Evolutionary conservation across 2,113 vertebrate genomes (phyloP).

Genomic region (Aptenodytes forsteri): DNA sequence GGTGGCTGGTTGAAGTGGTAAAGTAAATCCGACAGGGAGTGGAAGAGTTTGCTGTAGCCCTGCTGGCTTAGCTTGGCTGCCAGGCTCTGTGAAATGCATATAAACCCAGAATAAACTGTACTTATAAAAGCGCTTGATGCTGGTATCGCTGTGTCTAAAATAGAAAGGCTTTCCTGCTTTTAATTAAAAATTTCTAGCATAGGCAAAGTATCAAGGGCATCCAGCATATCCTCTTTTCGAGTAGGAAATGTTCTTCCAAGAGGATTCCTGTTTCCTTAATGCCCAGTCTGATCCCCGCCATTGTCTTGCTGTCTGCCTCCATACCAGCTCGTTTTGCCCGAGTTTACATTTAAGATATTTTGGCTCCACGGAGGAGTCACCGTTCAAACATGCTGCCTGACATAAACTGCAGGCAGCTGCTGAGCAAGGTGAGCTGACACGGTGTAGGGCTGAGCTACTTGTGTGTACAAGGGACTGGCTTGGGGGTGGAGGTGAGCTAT

Average conservation of each 20-base stretch:
- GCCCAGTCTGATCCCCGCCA: background rate
- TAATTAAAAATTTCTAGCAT: background rate
- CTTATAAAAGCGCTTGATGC: background rate
- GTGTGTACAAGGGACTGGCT: background rate
- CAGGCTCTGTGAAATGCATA: background rate
- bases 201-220: background rate
- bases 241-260: background rate
- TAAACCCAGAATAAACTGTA: background rate
- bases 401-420: background rate
- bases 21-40: background rate
- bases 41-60: background rate
- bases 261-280: background rate
- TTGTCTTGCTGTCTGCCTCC: background rate
- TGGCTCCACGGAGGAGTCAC: background rate
- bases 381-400: background rate
- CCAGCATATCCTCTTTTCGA: background rate
- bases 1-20: background rate
- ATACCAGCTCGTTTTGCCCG: accelerated
- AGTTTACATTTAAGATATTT: background rate
- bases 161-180: slow-evolving; percentile 11
- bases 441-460: background rate
- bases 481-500: background rate
- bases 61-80: background rate
- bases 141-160: background rate
- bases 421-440: background rate